Evolutionary conservation across 1,140 invertebrate genomes (phyloP), one percentile per base, ranked within the genome.

Genomic region (Pteromalus puparum): DNA sequence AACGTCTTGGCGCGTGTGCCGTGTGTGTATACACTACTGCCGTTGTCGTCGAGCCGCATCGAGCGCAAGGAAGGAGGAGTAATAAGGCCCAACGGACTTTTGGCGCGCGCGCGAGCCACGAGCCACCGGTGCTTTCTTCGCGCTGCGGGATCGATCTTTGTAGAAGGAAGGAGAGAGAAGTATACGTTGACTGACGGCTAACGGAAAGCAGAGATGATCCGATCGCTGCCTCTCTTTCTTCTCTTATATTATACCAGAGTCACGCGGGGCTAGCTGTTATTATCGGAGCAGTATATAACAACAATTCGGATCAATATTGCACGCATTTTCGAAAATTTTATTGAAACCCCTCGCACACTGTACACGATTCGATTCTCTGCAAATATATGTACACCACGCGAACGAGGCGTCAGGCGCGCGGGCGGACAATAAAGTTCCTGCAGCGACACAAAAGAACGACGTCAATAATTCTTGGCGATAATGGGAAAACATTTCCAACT

Each of bases 61-160:
- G n/a, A n/a, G n/a, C n/a, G n/a, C 4, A 61, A 61, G 46, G 46
- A 18, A 48, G 53, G 15, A 15, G 88, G 85, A 85, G 89, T 87
- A 87, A 88, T 90, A 92, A 92, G 75, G 81, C 30, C 21, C 67
- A 85, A 85, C 84, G 84, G 72, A 85, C 79, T 85, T 85, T 30
- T 81, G 65, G 61, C 84, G 72, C 73, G 61, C 34, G 73, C 48
- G 4, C 61, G 30, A 24, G 34, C 6, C 30, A 38, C 61, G 61
- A 38, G 30, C 75, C 6, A 9, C 26, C 26, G 24, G n/a, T 74
- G 30, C 78, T 81, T 87, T 53, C 72, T 46, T 28, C 30, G 6
- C 46, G n/a, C 61, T 65, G n/a, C 26, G 15, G 73, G 73, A 53
- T 61, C 42, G 42, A 53, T 77, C 34, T 74, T 74, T 74, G n/a